Evolutionary conservation across 2,113 vertebrate species (phyloP), one percentile per base, ranked within the genome.

Genomic region (Tautogolabrus adspersus): DNA sequence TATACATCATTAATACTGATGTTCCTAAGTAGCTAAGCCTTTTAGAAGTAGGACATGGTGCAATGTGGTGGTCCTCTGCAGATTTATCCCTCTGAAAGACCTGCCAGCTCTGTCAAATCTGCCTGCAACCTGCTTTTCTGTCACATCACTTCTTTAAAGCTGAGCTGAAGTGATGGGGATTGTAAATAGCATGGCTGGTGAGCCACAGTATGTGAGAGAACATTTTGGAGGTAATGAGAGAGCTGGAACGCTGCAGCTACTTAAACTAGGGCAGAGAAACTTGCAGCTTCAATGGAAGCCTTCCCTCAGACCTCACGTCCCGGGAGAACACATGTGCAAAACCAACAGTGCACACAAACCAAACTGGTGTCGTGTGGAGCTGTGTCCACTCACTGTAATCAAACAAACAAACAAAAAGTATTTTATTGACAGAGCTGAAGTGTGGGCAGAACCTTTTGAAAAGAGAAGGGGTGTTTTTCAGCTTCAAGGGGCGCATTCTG

Each of bases 191-290:
- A 49, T 34, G 84, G 57, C 79, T 66, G 91, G 86, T 83, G 84
- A 81, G 84, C 90, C 89, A 72, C 91, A 83, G 77, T 76, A 82
- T 83, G 84, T 60, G 54, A 82, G 89, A 76, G 76, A 84, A 72
- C 10, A 66, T 67, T 72, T 79, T 65, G 38, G 77, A 90, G 90
- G 73, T 93, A 90, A 94, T 92, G 84, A 94, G 84, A 91, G 84
- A 70, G 81, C 77, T 60, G 38, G 46, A 69, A 58, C 1, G 0
- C 66, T 22, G 62, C 67, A 71, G 73, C 89, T 83, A 70, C 72
- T 87, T 75, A 85, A 90, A 86, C 82, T 88, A 60, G 87, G 90
- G 73, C 84, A 87, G 71, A 85, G 64, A 74, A 84, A 77, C 75
- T 74, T 7, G 63, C 81, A 67, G 72, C 73, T 76, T 81, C 72